phyloP scores from a whole-genome alignment of 2,113 vertebrate species.

The Anser cygnoides region DNA sequence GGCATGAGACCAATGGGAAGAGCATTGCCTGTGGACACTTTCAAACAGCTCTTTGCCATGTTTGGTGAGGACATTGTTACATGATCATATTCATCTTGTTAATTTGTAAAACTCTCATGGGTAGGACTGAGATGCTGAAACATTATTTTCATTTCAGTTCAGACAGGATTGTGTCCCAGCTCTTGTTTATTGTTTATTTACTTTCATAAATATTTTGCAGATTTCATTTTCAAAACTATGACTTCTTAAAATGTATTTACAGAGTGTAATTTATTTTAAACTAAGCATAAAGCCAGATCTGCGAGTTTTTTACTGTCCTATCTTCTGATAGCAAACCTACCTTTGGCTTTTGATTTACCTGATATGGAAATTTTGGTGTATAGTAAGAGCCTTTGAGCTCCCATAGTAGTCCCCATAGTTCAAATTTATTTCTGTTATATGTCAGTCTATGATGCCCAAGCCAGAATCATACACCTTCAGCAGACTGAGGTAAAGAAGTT shows the following conservation, averaged over 20 bases:
- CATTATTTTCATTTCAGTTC: neutral
- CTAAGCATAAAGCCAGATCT: neutral
- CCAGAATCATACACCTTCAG: neutral
- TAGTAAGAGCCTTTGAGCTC: neutral
- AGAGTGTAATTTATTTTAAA: neutral
- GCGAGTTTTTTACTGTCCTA: neutral
- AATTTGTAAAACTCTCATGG: neutral
- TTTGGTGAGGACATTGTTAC: neutral
- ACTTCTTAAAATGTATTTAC: neutral
- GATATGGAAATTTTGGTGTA: neutral
- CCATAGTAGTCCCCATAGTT: neutral
- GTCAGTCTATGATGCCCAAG: neutral
- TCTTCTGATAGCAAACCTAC: neutral
- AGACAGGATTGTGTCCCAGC: neutral
- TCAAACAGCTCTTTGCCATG: neutral
- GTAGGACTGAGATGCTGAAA: neutral
- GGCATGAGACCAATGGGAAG: neutral
- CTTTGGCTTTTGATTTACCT: neutral
- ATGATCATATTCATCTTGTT: neutral
- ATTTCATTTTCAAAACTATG: neutral
- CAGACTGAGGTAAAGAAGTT: neutral
- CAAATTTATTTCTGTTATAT: neutral
- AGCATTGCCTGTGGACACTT: neutral
- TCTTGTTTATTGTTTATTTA: neutral
- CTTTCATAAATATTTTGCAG: neutral